phyloP scores from a whole-genome alignment of 2,888 invertebrate species.

The Xylota segnis region DNA sequence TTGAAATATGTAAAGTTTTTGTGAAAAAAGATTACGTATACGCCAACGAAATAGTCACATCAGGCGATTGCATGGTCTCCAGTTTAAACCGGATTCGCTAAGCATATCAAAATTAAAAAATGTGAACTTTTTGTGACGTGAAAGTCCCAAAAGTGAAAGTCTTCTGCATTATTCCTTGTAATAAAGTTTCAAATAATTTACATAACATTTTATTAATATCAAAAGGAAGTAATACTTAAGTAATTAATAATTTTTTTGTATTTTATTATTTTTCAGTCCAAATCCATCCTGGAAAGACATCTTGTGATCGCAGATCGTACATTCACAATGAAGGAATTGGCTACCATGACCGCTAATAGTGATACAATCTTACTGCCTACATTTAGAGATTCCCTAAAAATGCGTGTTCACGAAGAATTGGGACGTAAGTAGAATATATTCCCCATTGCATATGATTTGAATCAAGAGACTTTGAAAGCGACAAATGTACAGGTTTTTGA shows the following conservation, averaged over 20 bases:
- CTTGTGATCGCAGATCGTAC: slow-evolving; percentile 91
- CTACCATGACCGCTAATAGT: slow-evolving; percentile 84
- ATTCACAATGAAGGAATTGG: slow-evolving; percentile 92
- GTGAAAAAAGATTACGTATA: too few species aligned
- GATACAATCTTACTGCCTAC: slow-evolving; percentile 90
- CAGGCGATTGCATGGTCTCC: too few species aligned
- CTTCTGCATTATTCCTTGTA: too few species aligned
- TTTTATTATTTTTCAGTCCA: slow-evolving; percentile 87
- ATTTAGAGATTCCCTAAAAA: slow-evolving; percentile 89
- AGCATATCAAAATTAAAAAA: too few species aligned
- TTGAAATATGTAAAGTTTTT: too few species aligned
- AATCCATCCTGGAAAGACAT: slow-evolving; percentile 94
- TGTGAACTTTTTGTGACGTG: too few species aligned
- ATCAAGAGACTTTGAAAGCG: slow-evolving; percentile 7
- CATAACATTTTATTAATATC: too few species aligned
- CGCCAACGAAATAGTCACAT: too few species aligned
- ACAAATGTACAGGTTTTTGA: slow-evolving; percentile 13
- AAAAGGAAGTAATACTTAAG: too few species aligned
- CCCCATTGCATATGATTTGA: background rate
- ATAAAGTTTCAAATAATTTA: too few species aligned
- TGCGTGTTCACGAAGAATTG: slow-evolving; percentile 90
- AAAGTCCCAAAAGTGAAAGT: too few species aligned
- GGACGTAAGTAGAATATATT: slow-evolving; percentile 87
- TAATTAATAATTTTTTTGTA: background rate
- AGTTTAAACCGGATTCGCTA: too few species aligned